Percentiles rank a stretch among this genome's conserved stretches.
Evolutionary conservation across 2,113 vertebrate species (phyloP).

Genomic region (Carlito syrichta): DNA sequence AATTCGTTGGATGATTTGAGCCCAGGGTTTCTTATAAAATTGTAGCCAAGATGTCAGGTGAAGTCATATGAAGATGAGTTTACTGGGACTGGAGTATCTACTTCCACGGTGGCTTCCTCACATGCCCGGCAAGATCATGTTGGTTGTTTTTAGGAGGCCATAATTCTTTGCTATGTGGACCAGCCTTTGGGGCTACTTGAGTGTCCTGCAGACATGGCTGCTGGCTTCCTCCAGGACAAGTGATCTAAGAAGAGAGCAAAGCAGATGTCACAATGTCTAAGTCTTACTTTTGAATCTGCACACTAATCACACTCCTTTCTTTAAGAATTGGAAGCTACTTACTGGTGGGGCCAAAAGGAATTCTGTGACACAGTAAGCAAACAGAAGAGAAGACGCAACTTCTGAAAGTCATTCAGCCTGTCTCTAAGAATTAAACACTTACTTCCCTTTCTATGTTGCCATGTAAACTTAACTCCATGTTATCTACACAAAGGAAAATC

Average conservation of each 20-base stretch:
- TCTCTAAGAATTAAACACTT: neutral
- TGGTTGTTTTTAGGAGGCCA: neutral
- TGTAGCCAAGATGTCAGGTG: too few relatives aligned
- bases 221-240: neutral
- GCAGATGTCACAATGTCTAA: neutral
- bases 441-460: neutral
- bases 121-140: neutral
- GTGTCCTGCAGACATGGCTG: neutral
- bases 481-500: constrained; percentile 10
- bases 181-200: neutral
- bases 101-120: neutral
- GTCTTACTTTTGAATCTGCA: neutral
- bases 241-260: neutral
- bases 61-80: neutral
- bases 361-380: neutral
- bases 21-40: neutral
- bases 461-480: neutral
- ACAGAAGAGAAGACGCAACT: neutral
- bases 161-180: neutral
- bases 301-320: neutral
- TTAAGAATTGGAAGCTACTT: neutral
- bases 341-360: neutral
- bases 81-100: neutral
- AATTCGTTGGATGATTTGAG: neutral
- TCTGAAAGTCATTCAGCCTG: neutral